Evolutionary conservation across 2,888 invertebrate species (phyloP).

Genomic region (Xiphydria camelus): DNA sequence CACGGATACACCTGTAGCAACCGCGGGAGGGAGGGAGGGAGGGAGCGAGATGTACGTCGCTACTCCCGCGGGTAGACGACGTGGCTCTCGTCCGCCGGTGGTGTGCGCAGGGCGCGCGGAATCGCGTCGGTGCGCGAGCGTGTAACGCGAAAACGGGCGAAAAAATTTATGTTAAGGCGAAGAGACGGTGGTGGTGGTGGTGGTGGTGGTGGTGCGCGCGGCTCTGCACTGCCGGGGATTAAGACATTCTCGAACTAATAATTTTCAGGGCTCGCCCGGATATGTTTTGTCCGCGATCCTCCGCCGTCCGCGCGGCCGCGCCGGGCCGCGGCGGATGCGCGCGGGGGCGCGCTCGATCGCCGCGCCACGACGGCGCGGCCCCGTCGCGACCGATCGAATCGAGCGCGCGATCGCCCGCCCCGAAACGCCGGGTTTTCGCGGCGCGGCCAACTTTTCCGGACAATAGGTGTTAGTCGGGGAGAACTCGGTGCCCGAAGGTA

Average conservation of each 20-base stretch:
- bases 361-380: background rate
- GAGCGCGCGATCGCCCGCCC: too few species aligned
- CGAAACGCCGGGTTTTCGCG: conserved; percentile 1
- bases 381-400: background rate
- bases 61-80: too few species aligned
- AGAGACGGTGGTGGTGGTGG: too few species aligned
- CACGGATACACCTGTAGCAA: too few species aligned
- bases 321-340: conserved; percentile 6
- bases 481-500: conserved; percentile 45
- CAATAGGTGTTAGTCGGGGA: conserved; percentile 47
- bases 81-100: background rate
- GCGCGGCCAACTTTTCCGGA: conserved; percentile 28
- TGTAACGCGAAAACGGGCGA: conserved; percentile 1
- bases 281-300: conserved; percentile 44
- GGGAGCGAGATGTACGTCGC: too few species aligned
- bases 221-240: conserved; percentile 40
- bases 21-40: too few species aligned
- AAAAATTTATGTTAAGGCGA: conserved; percentile 41
- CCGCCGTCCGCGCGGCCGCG: background rate
- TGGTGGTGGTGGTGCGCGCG: too few species aligned
- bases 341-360: conserved; percentile 4
- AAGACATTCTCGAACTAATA: conserved; percentile 55
- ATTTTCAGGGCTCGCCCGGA: conserved; percentile 44
- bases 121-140: too few species aligned
- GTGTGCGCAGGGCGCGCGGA: background rate